Conservation (phyloP, 2,113 vertebrate species). For the Pomatorhinus ruficollis region DNA sequence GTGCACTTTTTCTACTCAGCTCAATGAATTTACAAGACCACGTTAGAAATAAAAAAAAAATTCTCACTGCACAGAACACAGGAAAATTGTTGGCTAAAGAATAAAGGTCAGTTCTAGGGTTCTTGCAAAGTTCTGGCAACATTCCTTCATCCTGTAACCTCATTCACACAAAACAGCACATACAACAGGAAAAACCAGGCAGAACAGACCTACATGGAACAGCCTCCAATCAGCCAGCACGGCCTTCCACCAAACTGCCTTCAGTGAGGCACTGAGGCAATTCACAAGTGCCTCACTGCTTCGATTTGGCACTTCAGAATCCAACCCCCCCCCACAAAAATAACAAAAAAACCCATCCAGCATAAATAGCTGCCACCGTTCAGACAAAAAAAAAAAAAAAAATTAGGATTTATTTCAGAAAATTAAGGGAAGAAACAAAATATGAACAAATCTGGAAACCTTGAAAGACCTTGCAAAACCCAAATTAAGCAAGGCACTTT, state of each 20-base stretch:
- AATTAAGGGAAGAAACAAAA: background rate
- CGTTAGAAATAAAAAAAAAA: background rate
- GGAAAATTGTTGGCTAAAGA: background rate
- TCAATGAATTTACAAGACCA: background rate
- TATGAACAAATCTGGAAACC: background rate
- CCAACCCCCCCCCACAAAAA: background rate
- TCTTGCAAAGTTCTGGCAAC: background rate
- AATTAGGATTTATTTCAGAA: background rate
- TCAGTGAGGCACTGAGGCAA: background rate
- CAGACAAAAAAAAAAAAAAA: fast-evolving
- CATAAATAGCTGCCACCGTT: background rate
- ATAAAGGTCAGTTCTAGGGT: background rate
- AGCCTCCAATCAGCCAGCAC: background rate
- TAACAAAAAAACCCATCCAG: background rate
- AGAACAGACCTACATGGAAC: background rate
- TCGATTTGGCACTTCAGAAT: background rate
- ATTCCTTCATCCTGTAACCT: background rate
- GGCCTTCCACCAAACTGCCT: background rate
- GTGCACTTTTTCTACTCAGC: background rate
- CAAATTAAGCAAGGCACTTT: background rate
- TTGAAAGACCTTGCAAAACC: background rate
- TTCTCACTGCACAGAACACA: background rate
- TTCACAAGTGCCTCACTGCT: background rate
- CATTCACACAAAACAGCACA: background rate
- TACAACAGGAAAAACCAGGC: background rate